Evolutionary conservation across 2,888 invertebrate species (phyloP), one percentile per base, ranked within the genome.

Genomic region (Torymus texanus): DNA sequence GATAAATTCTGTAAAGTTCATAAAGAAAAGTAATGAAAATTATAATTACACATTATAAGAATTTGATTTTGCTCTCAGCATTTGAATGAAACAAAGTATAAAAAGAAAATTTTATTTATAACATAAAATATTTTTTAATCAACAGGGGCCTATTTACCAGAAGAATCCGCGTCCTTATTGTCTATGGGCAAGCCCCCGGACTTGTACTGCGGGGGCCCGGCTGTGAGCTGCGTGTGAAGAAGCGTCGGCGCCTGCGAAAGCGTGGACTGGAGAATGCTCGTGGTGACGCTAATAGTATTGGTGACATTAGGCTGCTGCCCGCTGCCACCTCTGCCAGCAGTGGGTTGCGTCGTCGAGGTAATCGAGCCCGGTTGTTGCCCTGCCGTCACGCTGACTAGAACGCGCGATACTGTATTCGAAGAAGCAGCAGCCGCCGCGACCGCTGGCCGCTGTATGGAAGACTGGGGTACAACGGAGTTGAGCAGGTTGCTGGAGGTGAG

Each of bases 211-310:
- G 83, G 75, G 66, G 86, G 85, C 21, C 88, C 88, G 2, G 88
- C 85, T 2, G 87, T 88, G 1, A 89, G 83, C 72, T 90, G 89
- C 12, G 87, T 85, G 78, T 90, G 90, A 62, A 90, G 82, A 72
- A 81, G 75, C 55, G 88, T 89, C 13, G 90, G 84, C 4, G 89
- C 85, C 79, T 90, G 90, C 10, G 90, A 90, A 51, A 90, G 83
- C 1, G 90, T 90, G 1, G 90, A 89, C 68, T 90, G 90, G 2
- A 90, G 84, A 78, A 90, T 90, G 8, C 80, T 82, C 21, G 78
- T 81, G 8, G 83, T 77, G 55, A 71, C 62, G 14, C 4, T 21
- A 0, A 67, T 59, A 24, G 71, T 50, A 12, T 62, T 71, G 61
- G 68, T 21, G 66, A 53, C 71, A 58, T 55, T 58, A 18, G 63